A percentile compares a stretch with the other conserved stretches of the same genome.
Conservation (phyloP, 2,113 vertebrate species). For the Oriolus oriolus region DNA sequence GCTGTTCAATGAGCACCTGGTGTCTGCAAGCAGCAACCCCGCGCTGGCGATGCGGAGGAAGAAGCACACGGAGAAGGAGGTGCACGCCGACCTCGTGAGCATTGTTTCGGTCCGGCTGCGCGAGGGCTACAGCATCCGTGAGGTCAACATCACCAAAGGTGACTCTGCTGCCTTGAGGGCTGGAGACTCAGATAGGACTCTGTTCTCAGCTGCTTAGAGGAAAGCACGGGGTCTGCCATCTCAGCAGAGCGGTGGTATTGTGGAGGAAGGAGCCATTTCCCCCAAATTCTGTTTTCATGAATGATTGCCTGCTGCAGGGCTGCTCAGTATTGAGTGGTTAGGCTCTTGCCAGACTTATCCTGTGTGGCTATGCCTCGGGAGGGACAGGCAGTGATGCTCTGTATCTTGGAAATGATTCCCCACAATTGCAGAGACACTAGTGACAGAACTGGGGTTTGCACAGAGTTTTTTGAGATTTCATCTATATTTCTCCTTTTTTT, state of each 20-base stretch:
- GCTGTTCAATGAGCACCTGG: slow-evolving; percentile 94
- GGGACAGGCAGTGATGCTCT: not conserved
- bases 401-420: not conserved
- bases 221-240: not conserved
- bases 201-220: not conserved
- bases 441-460: not conserved
- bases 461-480: not conserved
- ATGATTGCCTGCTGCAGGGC: not conserved
- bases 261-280: not conserved
- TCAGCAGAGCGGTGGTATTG: not conserved
- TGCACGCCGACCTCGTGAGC: slow-evolving; percentile 90
- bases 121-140: slow-evolving; percentile 94
- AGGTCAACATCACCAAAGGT: slow-evolving; percentile 94
- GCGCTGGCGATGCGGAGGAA: slow-evolving; percentile 90
- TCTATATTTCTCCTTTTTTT: not conserved
- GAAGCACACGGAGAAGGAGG: slow-evolving; percentile 96
- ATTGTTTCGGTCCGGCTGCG: slow-evolving; percentile 91
- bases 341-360: not conserved
- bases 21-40: slow-evolving; percentile 93
- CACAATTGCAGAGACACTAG: not conserved
- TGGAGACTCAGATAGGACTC: not conserved
- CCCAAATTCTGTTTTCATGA: not conserved
- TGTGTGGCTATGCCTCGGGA: not conserved
- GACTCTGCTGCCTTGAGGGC: not conserved
- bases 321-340: not conserved